Conservation (phyloP, 2,797 vertebrate genomes). For the Melopsittacus undulatus region DNA sequence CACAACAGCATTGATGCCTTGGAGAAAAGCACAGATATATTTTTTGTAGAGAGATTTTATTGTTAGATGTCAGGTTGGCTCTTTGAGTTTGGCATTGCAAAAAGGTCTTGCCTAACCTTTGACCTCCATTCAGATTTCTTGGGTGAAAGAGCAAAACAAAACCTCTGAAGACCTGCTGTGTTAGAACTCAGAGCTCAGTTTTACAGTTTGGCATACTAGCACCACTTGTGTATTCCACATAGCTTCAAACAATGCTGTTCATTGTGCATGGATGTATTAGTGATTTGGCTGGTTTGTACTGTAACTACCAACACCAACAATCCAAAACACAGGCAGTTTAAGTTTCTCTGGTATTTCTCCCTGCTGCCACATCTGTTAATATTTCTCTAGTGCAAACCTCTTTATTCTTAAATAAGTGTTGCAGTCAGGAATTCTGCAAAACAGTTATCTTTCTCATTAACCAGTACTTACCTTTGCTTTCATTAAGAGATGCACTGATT, state of each 20-base stretch:
- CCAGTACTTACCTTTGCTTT: neutral
- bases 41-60: neutral
- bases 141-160: neutral
- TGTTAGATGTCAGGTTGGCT: neutral
- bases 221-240: neutral
- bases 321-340: neutral
- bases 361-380: neutral
- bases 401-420: neutral
- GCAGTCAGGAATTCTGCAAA: neutral
- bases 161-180: neutral
- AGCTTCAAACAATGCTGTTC: neutral
- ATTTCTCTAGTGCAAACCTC: neutral
- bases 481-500: neutral
- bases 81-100: neutral
- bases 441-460: neutral
- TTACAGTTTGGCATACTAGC: neutral
- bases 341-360: neutral
- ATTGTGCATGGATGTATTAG: rapidly evolving
- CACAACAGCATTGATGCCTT: neutral
- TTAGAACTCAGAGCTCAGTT: neutral
- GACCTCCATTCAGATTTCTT: neutral
- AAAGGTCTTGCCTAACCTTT: neutral
- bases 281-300: neutral
- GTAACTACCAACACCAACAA: neutral
- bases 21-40: rapidly evolving